phyloP scores from a whole-genome alignment of 30 jellyfish, hydroid and myxozoan species.

The Calvadosia cruxmelitensis region DNA sequence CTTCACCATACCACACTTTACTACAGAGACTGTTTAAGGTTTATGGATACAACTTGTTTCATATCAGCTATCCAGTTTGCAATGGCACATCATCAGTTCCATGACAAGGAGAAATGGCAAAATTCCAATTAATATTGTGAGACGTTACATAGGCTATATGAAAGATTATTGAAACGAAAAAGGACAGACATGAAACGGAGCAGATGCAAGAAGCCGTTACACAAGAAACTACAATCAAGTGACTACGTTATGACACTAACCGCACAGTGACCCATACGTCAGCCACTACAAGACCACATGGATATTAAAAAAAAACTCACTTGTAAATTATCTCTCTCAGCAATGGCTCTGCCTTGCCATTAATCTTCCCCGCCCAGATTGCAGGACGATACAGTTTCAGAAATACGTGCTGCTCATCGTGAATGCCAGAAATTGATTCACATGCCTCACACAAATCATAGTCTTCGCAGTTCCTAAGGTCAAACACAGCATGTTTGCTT shows the following conservation, averaged over 20 bases:
- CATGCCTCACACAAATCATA: constrained; percentile 78
- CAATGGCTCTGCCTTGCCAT: constrained; percentile 51
- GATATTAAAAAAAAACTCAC: neutral
- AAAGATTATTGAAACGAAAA: neutral
- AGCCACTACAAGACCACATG: no score
- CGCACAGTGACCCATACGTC: no score
- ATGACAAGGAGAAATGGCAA: no score
- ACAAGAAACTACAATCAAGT: no score
- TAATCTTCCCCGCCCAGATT: constrained; percentile 56
- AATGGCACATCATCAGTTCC: no score
- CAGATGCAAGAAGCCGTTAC: neutral
- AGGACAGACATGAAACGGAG: neutral
- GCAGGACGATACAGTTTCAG: constrained; percentile 60
- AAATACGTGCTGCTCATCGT: constrained; percentile 68
- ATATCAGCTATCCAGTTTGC: no score
- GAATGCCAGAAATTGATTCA: constrained; percentile 61
- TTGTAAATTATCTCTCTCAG: constrained; percentile 43
- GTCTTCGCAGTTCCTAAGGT: constrained; percentile 68
- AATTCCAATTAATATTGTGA: no score
- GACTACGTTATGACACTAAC: no score
- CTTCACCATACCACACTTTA: no score
- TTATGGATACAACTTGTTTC: no score
- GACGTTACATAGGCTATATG: no score
- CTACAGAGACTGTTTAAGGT: no score
- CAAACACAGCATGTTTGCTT: neutral